Evolutionary conservation across 2,113 vertebrate species (phyloP).

Genomic region (Oryzias melastigma): DNA sequence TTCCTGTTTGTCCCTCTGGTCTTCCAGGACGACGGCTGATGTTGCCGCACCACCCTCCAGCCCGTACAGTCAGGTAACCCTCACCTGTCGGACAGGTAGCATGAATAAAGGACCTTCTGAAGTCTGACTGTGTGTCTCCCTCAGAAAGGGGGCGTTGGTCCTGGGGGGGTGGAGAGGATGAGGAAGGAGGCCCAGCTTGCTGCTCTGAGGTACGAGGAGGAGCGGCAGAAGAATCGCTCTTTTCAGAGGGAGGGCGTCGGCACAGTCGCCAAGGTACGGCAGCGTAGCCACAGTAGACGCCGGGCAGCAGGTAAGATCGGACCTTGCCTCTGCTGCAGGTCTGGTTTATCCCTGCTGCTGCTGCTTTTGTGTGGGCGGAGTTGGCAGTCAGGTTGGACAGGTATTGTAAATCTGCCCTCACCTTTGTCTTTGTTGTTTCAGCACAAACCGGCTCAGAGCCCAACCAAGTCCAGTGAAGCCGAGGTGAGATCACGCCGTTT

Average conservation of each 20-base stretch:
- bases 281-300: background rate
- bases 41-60: constrained; percentile 38
- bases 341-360: background rate
- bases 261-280: constrained; percentile 82
- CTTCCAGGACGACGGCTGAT: constrained; percentile 60
- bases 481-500: constrained; percentile 43
- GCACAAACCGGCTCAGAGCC: constrained; percentile 83
- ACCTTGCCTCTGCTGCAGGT: background rate
- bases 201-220: constrained; percentile 89
- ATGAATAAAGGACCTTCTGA: background rate
- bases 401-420: background rate
- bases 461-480: constrained; percentile 78
- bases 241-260: constrained; percentile 79
- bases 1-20: constrained; percentile 5
- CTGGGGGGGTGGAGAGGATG: constrained; percentile 78
- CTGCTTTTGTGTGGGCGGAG: background rate
- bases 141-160: constrained; percentile 27
- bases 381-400: background rate
- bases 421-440: constrained; percentile 52
- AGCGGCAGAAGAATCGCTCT: constrained; percentile 83
- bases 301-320: background rate
- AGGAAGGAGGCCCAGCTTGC: constrained; percentile 90
- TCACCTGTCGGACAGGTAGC: background rate
- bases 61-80: constrained; percentile 67
- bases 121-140: background rate